A percentile compares a stretch with the other conserved stretches of the same genome.
These are phyloP conservation scores for Homarus gammarus DNA, from an alignment of 2,888 invertebrate species.

Conservation along the genomic window DNA sequence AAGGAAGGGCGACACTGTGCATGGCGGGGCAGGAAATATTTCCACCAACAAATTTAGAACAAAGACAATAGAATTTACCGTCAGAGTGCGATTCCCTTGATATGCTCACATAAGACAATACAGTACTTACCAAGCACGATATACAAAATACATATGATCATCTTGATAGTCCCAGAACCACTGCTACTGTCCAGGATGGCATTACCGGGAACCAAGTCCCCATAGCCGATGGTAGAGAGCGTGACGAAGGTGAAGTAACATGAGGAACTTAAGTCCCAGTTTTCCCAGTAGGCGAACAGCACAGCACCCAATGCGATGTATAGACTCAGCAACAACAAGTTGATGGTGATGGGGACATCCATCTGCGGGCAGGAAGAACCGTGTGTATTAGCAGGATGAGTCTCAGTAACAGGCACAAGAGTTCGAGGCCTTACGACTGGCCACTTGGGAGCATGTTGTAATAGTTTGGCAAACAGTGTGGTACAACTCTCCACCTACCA, in stretches of 20 bases:
- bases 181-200: conserved; percentile 74
- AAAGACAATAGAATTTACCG: too few species aligned
- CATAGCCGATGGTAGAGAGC: conserved; percentile 80
- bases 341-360: conserved; percentile 77
- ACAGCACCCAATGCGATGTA: conserved; percentile 77
- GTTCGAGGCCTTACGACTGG: too few species aligned
- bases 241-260: conserved; percentile 80
- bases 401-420: too few species aligned
- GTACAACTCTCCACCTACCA: too few species aligned
- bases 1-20: too few species aligned
- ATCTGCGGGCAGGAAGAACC: conserved; percentile 60
- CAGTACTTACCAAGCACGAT: conserved; percentile 78
- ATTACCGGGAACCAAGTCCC: conserved; percentile 79
- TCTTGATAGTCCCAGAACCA: conserved; percentile 72
- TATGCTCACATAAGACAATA: too few species aligned
- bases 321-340: conserved; percentile 76
- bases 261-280: conserved; percentile 77
- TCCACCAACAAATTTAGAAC: too few species aligned
- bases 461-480: too few species aligned
- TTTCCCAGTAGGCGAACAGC: conserved; percentile 77
- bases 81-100: too few species aligned
- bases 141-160: conserved; percentile 78
- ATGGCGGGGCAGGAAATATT: too few species aligned
- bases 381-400: too few species aligned
- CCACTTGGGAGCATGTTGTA: too few species aligned